Evolutionary conservation across 2,888 invertebrate species (phyloP), one percentile per base, ranked within the genome.

Genomic region (Drosophila anceps): DNA sequence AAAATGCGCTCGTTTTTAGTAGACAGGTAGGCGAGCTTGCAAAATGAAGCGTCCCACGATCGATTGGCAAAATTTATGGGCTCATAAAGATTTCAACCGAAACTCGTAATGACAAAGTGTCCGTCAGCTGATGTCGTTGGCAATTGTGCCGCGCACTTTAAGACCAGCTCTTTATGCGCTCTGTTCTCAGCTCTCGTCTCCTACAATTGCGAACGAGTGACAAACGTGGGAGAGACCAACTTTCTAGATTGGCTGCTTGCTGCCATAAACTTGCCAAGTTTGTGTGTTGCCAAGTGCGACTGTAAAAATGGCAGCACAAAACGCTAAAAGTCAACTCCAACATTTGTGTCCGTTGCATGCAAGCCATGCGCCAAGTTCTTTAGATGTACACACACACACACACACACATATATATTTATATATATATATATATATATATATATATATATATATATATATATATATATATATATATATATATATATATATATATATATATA

Each of bases 1-100:
- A 65, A 61, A 62, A 51, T 39, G 37, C 7, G 69, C 69, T 9
- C 37, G 12, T 39, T 48, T 37, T 59, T 37, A 27, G 48, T 46
- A 59, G 33, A 53, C 67, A 77, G 64, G 59, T 74, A 69, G 64
- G 55, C 48, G 53, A 61, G 54, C 60, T 35, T 29, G 35, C 8
- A 31, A 31, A 55, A 50, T 29, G 29, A 31, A 39, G 41, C 67
- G 39, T 50, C 69, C 68, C 53, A 62, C 63, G 66, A 63, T 61
- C 54, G 67, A 68, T 81, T 76, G 76, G 68, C 60, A 29, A 73
- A 81, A 89, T 90, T 87, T 89, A 90, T 89, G 83, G 75, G 67
- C 84, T 84, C 91, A 84, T 88, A 90, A 90, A 90, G 76, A 82
- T 84, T 82, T 78, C 76, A 76, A 80, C 58, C 73, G 76, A 83